Evolutionary conservation across 2,797 vertebrate genomes (phyloP).

Genomic region (Chiloscyllium punctatum): DNA sequence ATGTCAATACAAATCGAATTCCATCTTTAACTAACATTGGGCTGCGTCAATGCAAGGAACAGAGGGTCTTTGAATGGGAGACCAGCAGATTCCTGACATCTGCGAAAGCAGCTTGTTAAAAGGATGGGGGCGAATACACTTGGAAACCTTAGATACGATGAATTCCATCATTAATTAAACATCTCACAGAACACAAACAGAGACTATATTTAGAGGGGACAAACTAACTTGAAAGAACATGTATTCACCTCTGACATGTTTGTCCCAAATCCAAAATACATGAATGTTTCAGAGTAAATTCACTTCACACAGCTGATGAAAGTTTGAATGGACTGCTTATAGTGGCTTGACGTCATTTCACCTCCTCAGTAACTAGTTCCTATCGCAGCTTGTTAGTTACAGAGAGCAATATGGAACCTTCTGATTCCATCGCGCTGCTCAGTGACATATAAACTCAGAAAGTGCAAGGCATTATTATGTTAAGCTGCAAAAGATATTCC

Average conservation of each 20-base stretch:
- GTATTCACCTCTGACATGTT: background rate
- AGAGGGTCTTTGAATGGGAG: background rate
- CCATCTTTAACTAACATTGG: background rate
- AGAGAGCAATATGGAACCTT: background rate
- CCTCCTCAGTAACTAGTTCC: background rate
- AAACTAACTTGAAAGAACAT: background rate
- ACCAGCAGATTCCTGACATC: background rate
- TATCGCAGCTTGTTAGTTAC: background rate
- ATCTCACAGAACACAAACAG: background rate
- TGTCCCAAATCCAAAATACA: background rate
- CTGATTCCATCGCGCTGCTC: background rate
- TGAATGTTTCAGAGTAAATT: background rate
- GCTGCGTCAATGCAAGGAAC: background rate
- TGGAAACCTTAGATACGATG: background rate
- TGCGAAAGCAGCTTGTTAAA: background rate
- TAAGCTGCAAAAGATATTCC: background rate
- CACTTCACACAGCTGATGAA: background rate
- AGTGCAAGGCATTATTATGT: constrained; percentile 6
- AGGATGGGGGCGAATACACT: background rate
- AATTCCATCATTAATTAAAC: background rate
- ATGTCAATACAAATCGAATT: background rate
- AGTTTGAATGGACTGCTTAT: background rate
- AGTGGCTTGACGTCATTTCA: background rate
- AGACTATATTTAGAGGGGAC: background rate
- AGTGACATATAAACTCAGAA: background rate